Base-by-base conservation (phyloP, 1,140 invertebrate species). In the Philopotamus ludificatus region DNA sequence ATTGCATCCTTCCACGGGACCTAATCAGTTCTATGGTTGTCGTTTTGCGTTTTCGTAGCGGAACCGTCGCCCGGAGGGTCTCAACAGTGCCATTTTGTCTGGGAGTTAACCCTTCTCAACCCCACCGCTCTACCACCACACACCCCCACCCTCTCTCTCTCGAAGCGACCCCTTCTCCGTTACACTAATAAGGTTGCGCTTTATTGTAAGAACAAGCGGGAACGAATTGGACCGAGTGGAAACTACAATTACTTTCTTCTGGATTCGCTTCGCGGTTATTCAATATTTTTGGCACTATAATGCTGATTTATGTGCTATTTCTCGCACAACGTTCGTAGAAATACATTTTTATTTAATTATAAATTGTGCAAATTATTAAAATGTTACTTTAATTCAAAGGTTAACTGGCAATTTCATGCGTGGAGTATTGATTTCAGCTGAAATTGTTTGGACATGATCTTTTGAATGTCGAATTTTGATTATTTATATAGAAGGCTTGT, bases 121-220 rank as follows among this genome's bases (percentile, higher is more conserved):
- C 47, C 47, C 15, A 18, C 47, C 54, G 9, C 39, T 7, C 42
- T 50, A 10, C 62, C 15, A 20, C 18, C 7, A 54, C 34, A 39
- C 15, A 34, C 49, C 44, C 8, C 42, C 12, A 50, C 45, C 21
- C 21, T 16, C 45, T 44, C 28, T 65, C 39, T 2, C 42, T 57
- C 34, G 4, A 34, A 34, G 54, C 15, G 34, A 57, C 54, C 34
- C 51, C 28, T 16, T 55, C 34, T 26, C 63, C 63, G 51, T 65
- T 69, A 65, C 67, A 66, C 67, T 69, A 65, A 69, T 69, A 69
- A 69, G 67, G 67, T 69, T 69, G 67, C 67, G 67, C 63, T 69
- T 69, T 66, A 69, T 69, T 69, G 63, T 69, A 65, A 63, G 67
- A 65, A 69, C 63, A 69, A 69, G 54, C 67, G 59, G 60, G 62